Conservation (phyloP, 2,888 invertebrate genomes). For the Sericinus montela region DNA sequence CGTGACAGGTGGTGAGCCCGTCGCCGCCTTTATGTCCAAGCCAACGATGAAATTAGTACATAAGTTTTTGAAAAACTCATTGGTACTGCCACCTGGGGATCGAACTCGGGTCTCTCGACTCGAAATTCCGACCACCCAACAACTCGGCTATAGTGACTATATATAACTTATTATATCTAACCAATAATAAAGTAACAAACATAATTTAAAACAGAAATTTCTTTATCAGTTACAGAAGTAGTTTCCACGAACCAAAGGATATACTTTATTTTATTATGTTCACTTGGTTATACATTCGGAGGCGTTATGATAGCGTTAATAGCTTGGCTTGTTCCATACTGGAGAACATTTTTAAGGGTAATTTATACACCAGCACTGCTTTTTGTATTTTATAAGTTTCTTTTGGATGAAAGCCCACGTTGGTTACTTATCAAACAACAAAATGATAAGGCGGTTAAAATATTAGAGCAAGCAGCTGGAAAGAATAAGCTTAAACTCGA, state of each 20-base stretch:
- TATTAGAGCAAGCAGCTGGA: constrained; percentile 81
- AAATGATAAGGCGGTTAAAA: constrained; percentile 80
- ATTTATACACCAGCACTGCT: constrained; percentile 84
- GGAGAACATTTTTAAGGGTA: constrained; percentile 82
- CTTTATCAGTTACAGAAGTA: constrained; percentile 55
- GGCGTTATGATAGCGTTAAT: constrained; percentile 37
- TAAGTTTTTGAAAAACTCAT: too few species aligned
- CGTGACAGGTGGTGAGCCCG: too few species aligned
- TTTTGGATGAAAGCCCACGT: constrained; percentile 86
- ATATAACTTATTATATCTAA: too few species aligned
- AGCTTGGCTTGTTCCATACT: constrained; percentile 77
- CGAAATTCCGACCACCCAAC: too few species aligned
- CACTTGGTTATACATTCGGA: constrained; percentile 45
- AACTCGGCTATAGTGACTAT: too few species aligned
- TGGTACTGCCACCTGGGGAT: too few species aligned
- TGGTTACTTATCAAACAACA: constrained; percentile 87
- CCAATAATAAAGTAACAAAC: too few species aligned
- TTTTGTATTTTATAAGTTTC: constrained; percentile 81
- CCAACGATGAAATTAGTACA: too few species aligned
- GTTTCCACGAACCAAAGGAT: constrained; percentile 51
- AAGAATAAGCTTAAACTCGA: constrained; percentile 52
- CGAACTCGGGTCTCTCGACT: too few species aligned
- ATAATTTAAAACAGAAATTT: neutral
- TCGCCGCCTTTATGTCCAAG: too few species aligned
- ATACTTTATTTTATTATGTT: constrained; percentile 41